Evolutionary conservation across 2,797 vertebrate species (phyloP).

Genomic region (Poecile montanus): DNA sequence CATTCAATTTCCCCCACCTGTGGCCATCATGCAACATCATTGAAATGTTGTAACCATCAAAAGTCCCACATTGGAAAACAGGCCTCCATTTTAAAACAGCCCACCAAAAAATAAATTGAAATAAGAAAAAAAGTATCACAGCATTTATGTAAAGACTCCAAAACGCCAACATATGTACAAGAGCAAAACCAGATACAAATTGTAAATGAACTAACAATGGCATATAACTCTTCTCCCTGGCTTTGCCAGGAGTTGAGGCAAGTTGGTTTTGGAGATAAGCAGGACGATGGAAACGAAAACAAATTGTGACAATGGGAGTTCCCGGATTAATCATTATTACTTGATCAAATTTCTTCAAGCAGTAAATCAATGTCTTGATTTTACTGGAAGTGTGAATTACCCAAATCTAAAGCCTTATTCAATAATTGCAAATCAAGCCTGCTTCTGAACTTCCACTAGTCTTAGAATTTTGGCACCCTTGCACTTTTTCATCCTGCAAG

Average conservation of each 20-base stretch:
- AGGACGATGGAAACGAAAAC: constrained; percentile 70
- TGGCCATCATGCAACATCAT: constrained; percentile 66
- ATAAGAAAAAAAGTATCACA: constrained; percentile 59
- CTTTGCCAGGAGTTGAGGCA: constrained; percentile 68
- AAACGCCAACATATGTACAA: constrained; percentile 78
- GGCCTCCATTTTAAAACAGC: constrained; percentile 78
- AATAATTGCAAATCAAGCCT: constrained; percentile 1
- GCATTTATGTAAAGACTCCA: constrained; percentile 77
- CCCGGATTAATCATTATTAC: constrained; percentile 67
- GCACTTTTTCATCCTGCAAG: constrained; percentile 23
- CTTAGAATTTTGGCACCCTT: neutral
- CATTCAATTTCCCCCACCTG: constrained; percentile 71
- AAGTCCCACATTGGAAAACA: constrained; percentile 68
- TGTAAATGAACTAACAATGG: constrained; percentile 66
- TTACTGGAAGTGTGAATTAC: neutral
- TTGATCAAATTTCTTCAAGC: constrained; percentile 73
- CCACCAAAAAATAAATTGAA: constrained; percentile 54
- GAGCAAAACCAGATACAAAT: constrained; percentile 72
- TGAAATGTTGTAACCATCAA: constrained; percentile 67
- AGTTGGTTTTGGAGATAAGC: constrained; percentile 66
- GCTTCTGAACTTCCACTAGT: neutral
- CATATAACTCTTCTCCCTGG: constrained; percentile 58
- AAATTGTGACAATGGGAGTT: constrained; percentile 70
- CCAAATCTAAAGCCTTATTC: neutral
- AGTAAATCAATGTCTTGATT: neutral